Evolutionary conservation across 1,140 invertebrate genomes (phyloP), one percentile per base, ranked within the genome.

Genomic region (Bombus picipes): DNA sequence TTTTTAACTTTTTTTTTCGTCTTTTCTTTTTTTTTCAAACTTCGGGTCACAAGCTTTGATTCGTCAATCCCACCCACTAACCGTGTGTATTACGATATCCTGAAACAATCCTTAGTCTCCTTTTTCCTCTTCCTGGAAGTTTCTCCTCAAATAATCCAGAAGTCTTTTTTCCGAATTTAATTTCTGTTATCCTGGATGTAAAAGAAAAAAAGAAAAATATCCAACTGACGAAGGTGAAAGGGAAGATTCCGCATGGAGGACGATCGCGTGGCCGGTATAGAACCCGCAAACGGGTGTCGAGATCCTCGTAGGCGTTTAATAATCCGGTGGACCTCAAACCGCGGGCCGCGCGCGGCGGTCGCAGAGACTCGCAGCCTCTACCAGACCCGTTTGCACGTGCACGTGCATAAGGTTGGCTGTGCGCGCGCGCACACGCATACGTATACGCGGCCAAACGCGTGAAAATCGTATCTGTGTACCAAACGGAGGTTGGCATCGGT

Each of bases 301-400:
- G 75, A 87, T 90, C 91, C 91, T 92, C 91, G 91, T 91, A 80
- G 91, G 92, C 92, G 92, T 94, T 94, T 94, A 94, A 94, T 95
- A 94, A 95, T 93, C 93, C 92, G 93, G 93, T 92, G 94, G 93
- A 95, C 94, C 94, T 95, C 94, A 95, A 95, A 95, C 94, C 94
- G 93, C 93, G 89, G 90, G 92, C 90, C 90, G 92, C 92, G 92
- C 92, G 91, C 92, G 92, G 93, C 88, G 93, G 93, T 94, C 91
- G 90, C 91, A 90, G 88, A 77, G 89, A 92, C 74, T 76, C 71
- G 39, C 70, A 72, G 39, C 28, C 70, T 41, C 70, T 62, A 62
- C 10, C 75, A 83, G 76, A 53, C 5, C 88, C 87, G 90, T 84
- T 90, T 86, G 57, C 86, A 86, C 88, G 88, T 89, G 87, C 88